Percentiles rank a stretch among this genome's conserved stretches.
Conservation (phyloP, 2,797 vertebrate genomes). For the Gephyroberyx darwinii region DNA sequence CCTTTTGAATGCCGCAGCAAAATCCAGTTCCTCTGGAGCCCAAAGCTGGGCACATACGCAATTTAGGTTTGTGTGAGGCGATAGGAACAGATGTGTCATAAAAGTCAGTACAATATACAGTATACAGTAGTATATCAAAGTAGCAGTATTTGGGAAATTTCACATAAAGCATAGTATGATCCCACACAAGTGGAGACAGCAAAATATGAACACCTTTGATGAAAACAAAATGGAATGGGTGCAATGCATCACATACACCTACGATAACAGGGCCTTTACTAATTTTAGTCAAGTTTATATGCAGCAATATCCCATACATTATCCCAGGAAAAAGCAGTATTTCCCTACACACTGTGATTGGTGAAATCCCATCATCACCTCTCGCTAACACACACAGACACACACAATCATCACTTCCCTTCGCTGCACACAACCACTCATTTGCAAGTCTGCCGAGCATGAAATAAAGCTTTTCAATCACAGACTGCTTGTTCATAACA, state of each 20-base stretch:
- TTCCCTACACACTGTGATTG: slow-evolving; percentile 48
- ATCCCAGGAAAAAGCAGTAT: slow-evolving; percentile 37
- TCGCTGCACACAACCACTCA: slow-evolving; percentile 57
- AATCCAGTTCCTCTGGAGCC: slow-evolving; percentile 9
- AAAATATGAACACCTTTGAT: slow-evolving; percentile 27
- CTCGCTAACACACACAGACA: slow-evolving; percentile 3
- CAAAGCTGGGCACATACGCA: slow-evolving; percentile 8
- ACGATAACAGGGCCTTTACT: slow-evolving; percentile 7
- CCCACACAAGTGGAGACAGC: slow-evolving; percentile 10
- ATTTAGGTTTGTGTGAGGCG: slow-evolving; percentile 1
- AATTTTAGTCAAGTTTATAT: slow-evolving; percentile 37
- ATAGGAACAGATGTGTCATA: slow-evolving; percentile 21
- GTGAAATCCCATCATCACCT: slow-evolving; percentile 51
- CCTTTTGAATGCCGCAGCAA: slow-evolving; percentile 19
- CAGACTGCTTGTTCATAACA: slow-evolving; percentile 68
- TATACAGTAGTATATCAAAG: neutral
- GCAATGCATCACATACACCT: neutral
- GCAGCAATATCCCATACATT: slow-evolving; percentile 30
- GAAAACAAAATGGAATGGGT: slow-evolving; percentile 15
- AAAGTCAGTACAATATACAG: neutral
- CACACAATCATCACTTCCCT: slow-evolving; percentile 44
- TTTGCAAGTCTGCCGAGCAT: slow-evolving; percentile 76
- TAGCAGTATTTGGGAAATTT: neutral
- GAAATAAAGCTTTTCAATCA: slow-evolving; percentile 80
- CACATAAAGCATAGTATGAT: slow-evolving; percentile 9